Conservation (phyloP, 2,113 vertebrate species). For the Chrysemys picta region DNA sequence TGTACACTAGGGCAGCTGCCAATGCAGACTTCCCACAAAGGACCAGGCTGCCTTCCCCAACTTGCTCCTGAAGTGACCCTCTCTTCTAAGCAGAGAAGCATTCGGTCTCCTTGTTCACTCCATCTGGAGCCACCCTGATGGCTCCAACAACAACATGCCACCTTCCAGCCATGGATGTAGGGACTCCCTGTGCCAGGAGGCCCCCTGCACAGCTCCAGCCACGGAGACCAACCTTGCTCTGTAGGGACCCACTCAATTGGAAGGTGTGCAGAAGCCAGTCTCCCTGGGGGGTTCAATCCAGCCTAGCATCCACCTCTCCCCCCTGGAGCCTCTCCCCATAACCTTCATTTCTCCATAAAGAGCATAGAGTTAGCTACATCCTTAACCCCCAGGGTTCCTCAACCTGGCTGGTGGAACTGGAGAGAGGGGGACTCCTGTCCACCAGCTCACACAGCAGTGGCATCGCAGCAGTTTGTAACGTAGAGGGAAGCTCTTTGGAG, state of each 20-base stretch:
- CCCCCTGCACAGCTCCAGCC: not conserved
- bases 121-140: not conserved
- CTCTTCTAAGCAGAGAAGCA: not conserved
- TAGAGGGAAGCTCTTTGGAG: not conserved
- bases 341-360: not conserved
- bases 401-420: not conserved
- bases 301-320: not conserved
- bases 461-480: not conserved
- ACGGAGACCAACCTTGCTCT: not conserved
- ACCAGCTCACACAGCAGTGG: not conserved
- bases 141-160: not conserved
- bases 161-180: not conserved
- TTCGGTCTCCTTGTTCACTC: too few relatives aligned
- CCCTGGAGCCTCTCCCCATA: not conserved
- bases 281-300: not conserved
- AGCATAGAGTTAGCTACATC: not conserved
- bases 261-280: not conserved
- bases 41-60: not conserved
- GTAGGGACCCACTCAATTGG: not conserved
- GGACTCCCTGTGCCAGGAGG: too few relatives aligned
- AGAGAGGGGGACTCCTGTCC: not conserved
- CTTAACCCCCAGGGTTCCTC: not conserved
- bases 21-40: not conserved
- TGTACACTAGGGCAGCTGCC: not conserved
- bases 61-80: not conserved